Evolutionary conservation across 2,888 invertebrate species (phyloP).

Genomic region (Agriotes lineatus): DNA sequence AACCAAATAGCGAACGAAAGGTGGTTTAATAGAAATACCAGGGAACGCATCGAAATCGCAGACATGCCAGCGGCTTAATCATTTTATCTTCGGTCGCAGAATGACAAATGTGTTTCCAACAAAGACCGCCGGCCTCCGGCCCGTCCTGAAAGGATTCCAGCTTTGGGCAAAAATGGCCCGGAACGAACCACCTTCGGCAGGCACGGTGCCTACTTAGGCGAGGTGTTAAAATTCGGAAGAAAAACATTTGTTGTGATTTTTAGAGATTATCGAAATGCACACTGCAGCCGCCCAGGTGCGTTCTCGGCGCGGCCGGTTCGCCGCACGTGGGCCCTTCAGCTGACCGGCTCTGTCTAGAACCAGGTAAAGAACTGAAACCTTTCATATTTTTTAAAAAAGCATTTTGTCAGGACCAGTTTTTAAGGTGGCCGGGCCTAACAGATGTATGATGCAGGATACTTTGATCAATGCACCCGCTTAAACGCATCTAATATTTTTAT

Average conservation of each 20-base stretch:
- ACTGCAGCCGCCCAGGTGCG: constrained; percentile 30
- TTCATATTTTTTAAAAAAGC: constrained; percentile 47
- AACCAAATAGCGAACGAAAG: too few relatives aligned
- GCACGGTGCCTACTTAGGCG: constrained; percentile 43
- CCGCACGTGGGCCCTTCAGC: neutral
- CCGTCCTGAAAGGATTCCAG: constrained; percentile 37
- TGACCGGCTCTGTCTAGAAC: constrained; percentile 40
- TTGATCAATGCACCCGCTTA: constrained; percentile 34
- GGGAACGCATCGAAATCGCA: neutral
- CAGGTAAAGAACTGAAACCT: constrained; percentile 49
- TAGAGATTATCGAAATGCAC: constrained; percentile 52
- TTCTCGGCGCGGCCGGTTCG: constrained; percentile 13
- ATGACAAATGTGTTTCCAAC: constrained; percentile 45
- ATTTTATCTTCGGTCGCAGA: constrained; percentile 36
- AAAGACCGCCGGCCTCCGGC: constrained; percentile 22
- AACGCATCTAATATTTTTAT: constrained; percentile 32
- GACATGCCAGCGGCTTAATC: constrained; percentile 30
- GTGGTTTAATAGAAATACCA: neutral
- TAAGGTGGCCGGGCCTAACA: constrained; percentile 33
- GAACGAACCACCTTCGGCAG: constrained; percentile 33
- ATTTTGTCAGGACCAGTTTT: constrained; percentile 46
- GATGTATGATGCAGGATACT: constrained; percentile 38
- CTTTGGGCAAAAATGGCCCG: constrained; percentile 41
- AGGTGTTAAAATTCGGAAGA: constrained; percentile 51
- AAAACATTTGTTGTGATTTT: constrained; percentile 53